These are phyloP conservation scores for Cryptoprocta ferox DNA, from an alignment of 2,797 vertebrate genomes.

Conservation along the genomic window DNA sequence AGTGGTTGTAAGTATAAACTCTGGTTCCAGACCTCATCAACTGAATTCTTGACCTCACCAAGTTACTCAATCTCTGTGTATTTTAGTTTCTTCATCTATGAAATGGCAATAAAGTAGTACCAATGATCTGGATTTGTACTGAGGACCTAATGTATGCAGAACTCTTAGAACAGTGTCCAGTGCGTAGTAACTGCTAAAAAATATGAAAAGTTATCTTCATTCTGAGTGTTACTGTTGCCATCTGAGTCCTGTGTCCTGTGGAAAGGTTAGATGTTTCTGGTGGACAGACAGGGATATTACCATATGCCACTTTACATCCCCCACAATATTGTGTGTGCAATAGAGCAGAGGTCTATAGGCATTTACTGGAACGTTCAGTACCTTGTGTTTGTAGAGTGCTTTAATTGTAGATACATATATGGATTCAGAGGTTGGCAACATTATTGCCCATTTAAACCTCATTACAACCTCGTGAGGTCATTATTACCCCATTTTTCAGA, in stretches of 20 bases:
- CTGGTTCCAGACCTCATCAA: not conserved
- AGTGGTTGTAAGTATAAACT: not conserved
- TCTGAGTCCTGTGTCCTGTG: not conserved
- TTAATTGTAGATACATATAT: not conserved
- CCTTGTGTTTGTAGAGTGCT: not conserved
- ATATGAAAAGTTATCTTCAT: not conserved
- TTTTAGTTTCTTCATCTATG: not conserved
- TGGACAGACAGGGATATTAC: not conserved
- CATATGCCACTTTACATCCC: not conserved
- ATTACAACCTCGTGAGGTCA: not conserved
- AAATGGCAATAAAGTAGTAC: not conserved
- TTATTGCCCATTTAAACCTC: not conserved
- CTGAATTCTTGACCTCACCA: not conserved
- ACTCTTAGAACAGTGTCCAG: not conserved
- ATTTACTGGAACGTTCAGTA: not conserved
- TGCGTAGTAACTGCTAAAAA: not conserved
- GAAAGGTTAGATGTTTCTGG: not conserved
- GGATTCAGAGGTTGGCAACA: not conserved
- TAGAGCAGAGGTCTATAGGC: not conserved
- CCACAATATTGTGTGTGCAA: not conserved
- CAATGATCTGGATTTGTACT: not conserved
- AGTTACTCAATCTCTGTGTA: not conserved
- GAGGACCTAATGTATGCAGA: not conserved
- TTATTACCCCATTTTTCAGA: not conserved
- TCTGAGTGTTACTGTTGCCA: not conserved